Conservation (phyloP, 30 jellyfish, hydroid and myxozoan species). For the Cassiopea andromeda region DNA sequence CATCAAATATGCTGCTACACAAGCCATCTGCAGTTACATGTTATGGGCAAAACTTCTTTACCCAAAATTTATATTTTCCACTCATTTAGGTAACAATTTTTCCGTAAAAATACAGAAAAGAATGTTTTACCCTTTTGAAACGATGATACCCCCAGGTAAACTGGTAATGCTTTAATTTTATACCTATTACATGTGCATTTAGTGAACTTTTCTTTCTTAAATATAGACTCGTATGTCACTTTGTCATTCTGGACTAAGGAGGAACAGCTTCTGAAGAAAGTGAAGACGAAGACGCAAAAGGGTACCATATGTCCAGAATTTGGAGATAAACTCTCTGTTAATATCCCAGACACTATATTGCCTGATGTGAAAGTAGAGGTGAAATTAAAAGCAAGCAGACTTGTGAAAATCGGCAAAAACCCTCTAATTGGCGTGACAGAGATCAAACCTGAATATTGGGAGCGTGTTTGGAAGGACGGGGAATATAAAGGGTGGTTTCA, state of each 20-base stretch:
- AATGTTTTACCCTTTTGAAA: too few relatives aligned
- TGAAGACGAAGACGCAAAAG: slow-evolving; percentile 55
- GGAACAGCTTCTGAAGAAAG: slow-evolving; percentile 67
- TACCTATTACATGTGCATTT: not conserved
- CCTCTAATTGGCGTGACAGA: slow-evolving; percentile 65
- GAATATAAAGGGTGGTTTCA: slow-evolving; percentile 82
- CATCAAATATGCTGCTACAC: too few relatives aligned
- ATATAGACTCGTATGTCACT: slow-evolving; percentile 84
- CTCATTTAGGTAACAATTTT: too few relatives aligned
- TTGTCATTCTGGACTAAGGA: slow-evolving; percentile 69
- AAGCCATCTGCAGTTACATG: too few relatives aligned
- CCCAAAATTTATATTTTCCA: too few relatives aligned
- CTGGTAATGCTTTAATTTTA: too few relatives aligned
- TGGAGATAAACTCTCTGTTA: slow-evolving; percentile 57
- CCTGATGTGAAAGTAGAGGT: slow-evolving; percentile 75
- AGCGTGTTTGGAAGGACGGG: slow-evolving; percentile 66
- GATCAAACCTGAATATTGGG: slow-evolving; percentile 83
- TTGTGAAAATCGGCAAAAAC: slow-evolving; percentile 49
- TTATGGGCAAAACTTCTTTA: too few relatives aligned
- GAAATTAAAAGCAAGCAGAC: slow-evolving; percentile 52
- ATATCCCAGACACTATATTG: slow-evolving; percentile 79
- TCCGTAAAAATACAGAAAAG: too few relatives aligned
- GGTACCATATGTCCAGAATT: slow-evolving; percentile 86
- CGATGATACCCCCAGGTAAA: too few relatives aligned
- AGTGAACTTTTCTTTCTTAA: not conserved